Evolutionary conservation across 2,797 vertebrate species (phyloP).

Genomic region (Iguana delicatissima): DNA sequence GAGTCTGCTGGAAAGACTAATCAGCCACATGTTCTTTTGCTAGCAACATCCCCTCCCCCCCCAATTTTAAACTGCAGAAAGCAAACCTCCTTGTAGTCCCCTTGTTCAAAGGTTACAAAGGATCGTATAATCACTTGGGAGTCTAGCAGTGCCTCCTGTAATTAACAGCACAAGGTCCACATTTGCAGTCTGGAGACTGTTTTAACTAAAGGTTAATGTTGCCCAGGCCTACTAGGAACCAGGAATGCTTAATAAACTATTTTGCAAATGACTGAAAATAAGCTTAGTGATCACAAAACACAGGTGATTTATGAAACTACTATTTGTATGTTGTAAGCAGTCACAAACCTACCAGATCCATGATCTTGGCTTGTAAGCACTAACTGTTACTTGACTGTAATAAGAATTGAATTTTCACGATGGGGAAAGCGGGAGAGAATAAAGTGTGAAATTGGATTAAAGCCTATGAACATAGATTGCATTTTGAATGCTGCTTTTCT

Average conservation of each 20-base stretch:
- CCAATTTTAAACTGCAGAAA: neutral
- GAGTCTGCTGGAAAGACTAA: slow-evolving; percentile 52
- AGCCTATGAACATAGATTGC: slow-evolving; percentile 44
- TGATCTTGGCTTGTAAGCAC: slow-evolving; percentile 50
- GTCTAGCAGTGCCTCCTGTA: slow-evolving; percentile 48
- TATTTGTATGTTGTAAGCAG: slow-evolving; percentile 46
- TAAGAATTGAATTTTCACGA: slow-evolving; percentile 64
- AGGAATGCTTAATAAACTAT: slow-evolving; percentile 58
- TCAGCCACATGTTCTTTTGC: slow-evolving; percentile 19
- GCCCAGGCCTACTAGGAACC: slow-evolving; percentile 40
- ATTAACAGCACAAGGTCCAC: slow-evolving; percentile 57
- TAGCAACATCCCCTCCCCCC: neutral
- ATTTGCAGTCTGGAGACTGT: slow-evolving; percentile 49
- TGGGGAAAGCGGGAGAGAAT: slow-evolving; percentile 40
- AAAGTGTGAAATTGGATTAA: slow-evolving; percentile 68
- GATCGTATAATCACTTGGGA: slow-evolving; percentile 14
- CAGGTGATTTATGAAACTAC: slow-evolving; percentile 53
- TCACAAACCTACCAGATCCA: slow-evolving; percentile 24
- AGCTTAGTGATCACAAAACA: slow-evolving; percentile 54
- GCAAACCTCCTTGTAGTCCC: neutral
- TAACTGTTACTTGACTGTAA: slow-evolving; percentile 48
- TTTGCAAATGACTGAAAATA: slow-evolving; percentile 46
- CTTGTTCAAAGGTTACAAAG: slow-evolving; percentile 37
- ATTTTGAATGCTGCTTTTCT: slow-evolving; percentile 50
- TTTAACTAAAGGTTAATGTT: slow-evolving; percentile 64